These are phyloP conservation scores for Smutsia temminckii DNA, from an alignment of 2,797 vertebrate genomes.

Conservation along the genomic window DNA sequence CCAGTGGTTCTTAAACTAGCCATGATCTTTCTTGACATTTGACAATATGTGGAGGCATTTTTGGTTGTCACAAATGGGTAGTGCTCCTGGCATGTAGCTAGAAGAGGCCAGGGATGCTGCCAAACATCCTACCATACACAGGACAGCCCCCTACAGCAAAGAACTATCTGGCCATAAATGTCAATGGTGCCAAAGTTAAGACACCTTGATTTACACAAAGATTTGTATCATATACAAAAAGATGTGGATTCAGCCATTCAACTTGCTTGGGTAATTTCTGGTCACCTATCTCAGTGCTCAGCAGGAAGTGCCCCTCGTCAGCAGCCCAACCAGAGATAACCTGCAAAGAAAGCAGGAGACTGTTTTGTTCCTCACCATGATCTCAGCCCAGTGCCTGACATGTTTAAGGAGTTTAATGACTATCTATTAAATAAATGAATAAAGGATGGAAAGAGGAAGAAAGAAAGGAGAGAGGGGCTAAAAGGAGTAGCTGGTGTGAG, in stretches of 20 bases:
- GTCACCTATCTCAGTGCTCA: not conserved
- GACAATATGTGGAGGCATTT: not conserved
- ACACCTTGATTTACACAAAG: not conserved
- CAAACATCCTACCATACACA: not conserved
- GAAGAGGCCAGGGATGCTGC: not conserved
- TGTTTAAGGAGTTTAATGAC: not conserved
- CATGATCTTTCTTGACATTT: not conserved
- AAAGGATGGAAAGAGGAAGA: not conserved
- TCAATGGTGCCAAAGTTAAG: not conserved
- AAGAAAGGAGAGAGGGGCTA: not conserved
- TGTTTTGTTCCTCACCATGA: not conserved
- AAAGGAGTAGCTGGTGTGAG: not conserved
- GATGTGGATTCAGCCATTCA: not conserved
- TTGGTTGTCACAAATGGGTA: not conserved
- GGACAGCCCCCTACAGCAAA: not conserved
- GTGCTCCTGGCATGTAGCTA: not conserved
- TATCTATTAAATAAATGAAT: not conserved
- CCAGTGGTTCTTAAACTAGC: not conserved
- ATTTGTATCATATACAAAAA: not conserved
- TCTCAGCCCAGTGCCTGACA: not conserved
- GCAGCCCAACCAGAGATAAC: not conserved
- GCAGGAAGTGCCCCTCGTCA: not conserved
- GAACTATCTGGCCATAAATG: not conserved
- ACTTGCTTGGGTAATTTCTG: not conserved
- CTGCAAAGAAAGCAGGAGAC: not conserved